Evolutionary conservation across 2,113 vertebrate species (phyloP), one percentile per base, ranked within the genome.

Genomic region (Abramis brama): DNA sequence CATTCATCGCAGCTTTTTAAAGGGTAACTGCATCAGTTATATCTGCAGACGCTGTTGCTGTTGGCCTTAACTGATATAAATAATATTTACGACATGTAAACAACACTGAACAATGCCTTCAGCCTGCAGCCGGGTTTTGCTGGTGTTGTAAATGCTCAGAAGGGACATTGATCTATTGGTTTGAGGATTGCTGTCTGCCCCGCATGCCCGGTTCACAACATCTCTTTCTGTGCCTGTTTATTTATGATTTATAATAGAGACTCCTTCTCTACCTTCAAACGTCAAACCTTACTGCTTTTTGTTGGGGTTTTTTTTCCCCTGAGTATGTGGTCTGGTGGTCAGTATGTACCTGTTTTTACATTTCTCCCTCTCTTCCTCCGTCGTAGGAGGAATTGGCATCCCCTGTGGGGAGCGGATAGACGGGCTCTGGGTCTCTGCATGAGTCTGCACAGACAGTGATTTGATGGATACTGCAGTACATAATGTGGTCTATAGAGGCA

Each of bases 201-300:
- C 4, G 15, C n/a, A 64, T 7, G 12, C 39, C 78, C 15, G 8
- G 57, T 47, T 43, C 78, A 64, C 59, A 80, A 64, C 2, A 10
- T 85, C 76, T 77, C 86, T 75, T n/a, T 73, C 36, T 36, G 7
- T 64, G 21, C 52, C 19, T 43, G 52, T 76, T 36, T 76, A 43
- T 93, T 88, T 86, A 87, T 33, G 33, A 33, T 33, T 33, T 33
- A 33, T 33, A 0, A 33, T 33, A 33, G 33, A 33, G 68, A 47
- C 84, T 84, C 30, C 30, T 45, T 77, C 50, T 45, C 83, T 75
- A 45, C 43, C 6, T 93, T 89, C 93, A 86, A 86, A 88, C 90
- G 86, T 89, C 82, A 84, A 90, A 83, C 87, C 89, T 85, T 91
- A 83, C 3, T 83, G 30, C 81, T 79, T 82, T 74, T 57, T 84